Percentiles rank a stretch among this genome's conserved stretches.
phyloP scores from a whole-genome alignment of 2,113 vertebrate species.

The Vicugna pacos region DNA sequence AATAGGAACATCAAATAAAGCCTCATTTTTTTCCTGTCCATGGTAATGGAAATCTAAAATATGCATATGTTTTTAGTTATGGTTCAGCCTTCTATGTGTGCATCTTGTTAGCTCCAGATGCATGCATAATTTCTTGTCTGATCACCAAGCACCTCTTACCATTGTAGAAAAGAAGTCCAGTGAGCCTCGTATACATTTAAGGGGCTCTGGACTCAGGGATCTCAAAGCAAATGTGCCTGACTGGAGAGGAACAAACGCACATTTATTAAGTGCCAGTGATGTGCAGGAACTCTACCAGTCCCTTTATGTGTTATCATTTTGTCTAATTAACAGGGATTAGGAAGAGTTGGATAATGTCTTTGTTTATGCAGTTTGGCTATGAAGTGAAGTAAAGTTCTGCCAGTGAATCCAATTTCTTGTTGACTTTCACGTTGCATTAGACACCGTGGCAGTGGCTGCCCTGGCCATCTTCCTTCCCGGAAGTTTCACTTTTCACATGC shows the following conservation, averaged over 20 bases:
- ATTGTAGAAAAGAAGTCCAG: neutral
- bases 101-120: neutral
- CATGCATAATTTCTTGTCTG: neutral
- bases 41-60: neutral
- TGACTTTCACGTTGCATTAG: slow-evolving; percentile 14
- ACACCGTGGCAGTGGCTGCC: neutral
- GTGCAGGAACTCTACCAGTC: neutral
- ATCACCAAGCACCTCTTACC: neutral
- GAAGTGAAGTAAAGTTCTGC: slow-evolving; percentile 40
- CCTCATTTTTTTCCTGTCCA: neutral
- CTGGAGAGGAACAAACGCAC: neutral
- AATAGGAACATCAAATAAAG: neutral
- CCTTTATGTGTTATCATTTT: neutral
- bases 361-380: slow-evolving; percentile 43
- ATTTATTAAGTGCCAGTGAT: neutral
- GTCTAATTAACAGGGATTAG: slow-evolving; percentile 40
- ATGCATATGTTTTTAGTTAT: slow-evolving; percentile 25
- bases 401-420: slow-evolving; percentile 1
- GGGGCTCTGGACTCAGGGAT: neutral
- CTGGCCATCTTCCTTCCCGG: neutral
- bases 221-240: neutral
- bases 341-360: slow-evolving; percentile 52
- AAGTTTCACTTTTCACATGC: slow-evolving; percentile 55
- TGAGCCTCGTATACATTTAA: neutral
- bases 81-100: neutral